Percentiles rank a stretch among this genome's conserved stretches.
phyloP scores from a whole-genome alignment of 2,113 vertebrate species.

The Vanacampus margaritifer region DNA sequence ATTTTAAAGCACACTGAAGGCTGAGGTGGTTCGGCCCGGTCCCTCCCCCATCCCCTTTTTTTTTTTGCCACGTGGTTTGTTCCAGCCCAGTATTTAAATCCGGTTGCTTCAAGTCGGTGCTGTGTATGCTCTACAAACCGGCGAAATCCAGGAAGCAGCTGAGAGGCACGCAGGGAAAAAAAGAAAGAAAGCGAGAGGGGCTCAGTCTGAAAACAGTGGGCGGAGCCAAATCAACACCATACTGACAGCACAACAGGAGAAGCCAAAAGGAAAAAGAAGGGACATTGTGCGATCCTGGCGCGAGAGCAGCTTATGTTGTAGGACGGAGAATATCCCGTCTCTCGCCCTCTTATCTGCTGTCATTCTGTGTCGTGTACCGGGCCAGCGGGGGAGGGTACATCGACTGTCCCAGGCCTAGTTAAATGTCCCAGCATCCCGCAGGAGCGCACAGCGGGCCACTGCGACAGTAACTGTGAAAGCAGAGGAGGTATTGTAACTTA shows the following conservation, averaged over 20 bases:
- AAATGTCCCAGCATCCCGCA: slow-evolving; percentile 67
- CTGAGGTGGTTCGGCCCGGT: slow-evolving; percentile 37
- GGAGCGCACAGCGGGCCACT: slow-evolving; percentile 51
- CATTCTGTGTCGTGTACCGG: slow-evolving; percentile 43
- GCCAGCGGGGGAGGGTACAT: slow-evolving; percentile 58
- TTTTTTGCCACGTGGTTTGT: slow-evolving; percentile 59
- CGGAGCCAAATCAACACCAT: slow-evolving; percentile 17
- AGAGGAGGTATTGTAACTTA: slow-evolving; percentile 56
- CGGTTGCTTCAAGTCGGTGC: slow-evolving; percentile 50
- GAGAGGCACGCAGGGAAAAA: slow-evolving; percentile 16
- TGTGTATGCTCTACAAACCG: slow-evolving; percentile 48
- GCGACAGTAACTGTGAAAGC: slow-evolving; percentile 43
- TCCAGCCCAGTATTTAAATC: slow-evolving; percentile 69
- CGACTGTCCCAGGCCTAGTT: slow-evolving; percentile 63
- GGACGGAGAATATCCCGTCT: slow-evolving; percentile 9
- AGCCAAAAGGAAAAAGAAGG: slow-evolving; percentile 14
- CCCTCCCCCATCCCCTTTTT: slow-evolving; percentile 27
- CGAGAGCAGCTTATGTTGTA: slow-evolving; percentile 26
- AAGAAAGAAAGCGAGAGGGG: slow-evolving; percentile 7
- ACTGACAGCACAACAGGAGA: slow-evolving; percentile 19
- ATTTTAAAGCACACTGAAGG: slow-evolving; percentile 52
- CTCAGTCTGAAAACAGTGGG: slow-evolving; percentile 8
- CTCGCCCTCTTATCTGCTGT: slow-evolving; percentile 35
- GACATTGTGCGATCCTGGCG: slow-evolving; percentile 16
- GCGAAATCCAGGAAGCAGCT: slow-evolving; percentile 59